phyloP scores from a whole-genome alignment of 2,113 vertebrate species.

The Cygnus buccinator region DNA sequence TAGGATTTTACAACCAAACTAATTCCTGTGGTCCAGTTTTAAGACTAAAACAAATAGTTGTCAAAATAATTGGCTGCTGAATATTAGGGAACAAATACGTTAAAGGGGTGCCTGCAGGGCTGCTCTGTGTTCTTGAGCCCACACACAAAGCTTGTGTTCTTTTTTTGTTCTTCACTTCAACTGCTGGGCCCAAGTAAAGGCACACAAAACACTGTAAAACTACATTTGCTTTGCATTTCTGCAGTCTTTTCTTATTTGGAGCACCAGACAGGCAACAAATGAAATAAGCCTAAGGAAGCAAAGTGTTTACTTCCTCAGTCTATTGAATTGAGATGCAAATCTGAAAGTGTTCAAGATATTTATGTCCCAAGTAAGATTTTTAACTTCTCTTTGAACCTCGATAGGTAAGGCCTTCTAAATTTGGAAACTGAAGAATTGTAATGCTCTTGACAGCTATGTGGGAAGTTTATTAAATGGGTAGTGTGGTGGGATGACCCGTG shows the following conservation, averaged over 20 bases:
- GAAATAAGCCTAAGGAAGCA: not conserved
- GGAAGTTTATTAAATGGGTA: not conserved
- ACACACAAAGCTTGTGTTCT: not conserved
- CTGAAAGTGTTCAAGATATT: not conserved
- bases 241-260: not conserved
- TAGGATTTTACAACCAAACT: not conserved
- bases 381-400: not conserved
- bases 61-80: not conserved
- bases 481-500: not conserved
- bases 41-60: not conserved
- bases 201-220: not conserved
- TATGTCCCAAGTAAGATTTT: not conserved
- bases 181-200: not conserved
- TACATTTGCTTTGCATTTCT: not conserved
- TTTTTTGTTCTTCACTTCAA: not conserved
- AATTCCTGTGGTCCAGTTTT: not conserved
- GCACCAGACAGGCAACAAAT: not conserved
- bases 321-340: not conserved
- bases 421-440: not conserved
- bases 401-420: not conserved
- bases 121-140: not conserved
- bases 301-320: not conserved
- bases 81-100: fast-evolving
- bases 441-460: not conserved
- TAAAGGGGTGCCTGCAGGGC: not conserved